Percentiles rank a stretch among this genome's conserved stretches.
phyloP scores from a whole-genome alignment of 2,797 vertebrate species.

The Paguma larvata region DNA sequence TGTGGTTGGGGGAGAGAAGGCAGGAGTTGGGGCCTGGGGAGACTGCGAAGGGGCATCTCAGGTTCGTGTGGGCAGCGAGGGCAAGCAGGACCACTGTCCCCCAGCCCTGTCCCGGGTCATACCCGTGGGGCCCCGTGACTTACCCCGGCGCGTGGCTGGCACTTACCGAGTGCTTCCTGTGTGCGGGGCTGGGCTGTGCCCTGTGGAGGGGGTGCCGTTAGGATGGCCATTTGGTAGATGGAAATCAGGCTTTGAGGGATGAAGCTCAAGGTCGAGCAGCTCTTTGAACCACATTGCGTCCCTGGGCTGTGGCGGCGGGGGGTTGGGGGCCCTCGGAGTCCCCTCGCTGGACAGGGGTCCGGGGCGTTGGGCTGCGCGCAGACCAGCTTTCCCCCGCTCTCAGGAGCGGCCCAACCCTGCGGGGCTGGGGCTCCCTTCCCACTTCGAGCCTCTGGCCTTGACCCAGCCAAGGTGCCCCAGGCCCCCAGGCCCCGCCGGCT shows the following conservation, averaged over 20 bases:
- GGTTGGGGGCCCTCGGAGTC: not conserved
- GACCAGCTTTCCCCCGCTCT: not conserved
- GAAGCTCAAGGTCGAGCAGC: not conserved
- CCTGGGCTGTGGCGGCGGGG: not conserved
- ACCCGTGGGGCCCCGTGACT: fast-evolving
- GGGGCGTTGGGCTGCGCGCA: fast-evolving
- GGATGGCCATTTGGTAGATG: not conserved
- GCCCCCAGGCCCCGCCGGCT: not conserved
- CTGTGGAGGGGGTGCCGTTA: fast-evolving
- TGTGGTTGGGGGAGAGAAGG: not conserved
- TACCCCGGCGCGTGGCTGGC: fast-evolving
- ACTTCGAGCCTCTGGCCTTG: not conserved
- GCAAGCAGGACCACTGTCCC: not conserved
- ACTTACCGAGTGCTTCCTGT: not conserved
- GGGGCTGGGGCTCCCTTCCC: not conserved
- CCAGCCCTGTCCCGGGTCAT: fast-evolving
- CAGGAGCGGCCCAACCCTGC: no score
- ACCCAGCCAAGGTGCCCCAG: not conserved
- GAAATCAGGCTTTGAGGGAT: not conserved
- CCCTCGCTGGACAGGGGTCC: not conserved
- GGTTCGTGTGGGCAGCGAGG: not conserved
- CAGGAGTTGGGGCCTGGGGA: not conserved
- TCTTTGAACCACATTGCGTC: fast-evolving
- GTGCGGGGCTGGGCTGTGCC: fast-evolving
- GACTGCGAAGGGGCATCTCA: not conserved